Base-by-base conservation (phyloP, 92 coral and sea anemone species). In the Umimayanthus chanpuru region DNA sequence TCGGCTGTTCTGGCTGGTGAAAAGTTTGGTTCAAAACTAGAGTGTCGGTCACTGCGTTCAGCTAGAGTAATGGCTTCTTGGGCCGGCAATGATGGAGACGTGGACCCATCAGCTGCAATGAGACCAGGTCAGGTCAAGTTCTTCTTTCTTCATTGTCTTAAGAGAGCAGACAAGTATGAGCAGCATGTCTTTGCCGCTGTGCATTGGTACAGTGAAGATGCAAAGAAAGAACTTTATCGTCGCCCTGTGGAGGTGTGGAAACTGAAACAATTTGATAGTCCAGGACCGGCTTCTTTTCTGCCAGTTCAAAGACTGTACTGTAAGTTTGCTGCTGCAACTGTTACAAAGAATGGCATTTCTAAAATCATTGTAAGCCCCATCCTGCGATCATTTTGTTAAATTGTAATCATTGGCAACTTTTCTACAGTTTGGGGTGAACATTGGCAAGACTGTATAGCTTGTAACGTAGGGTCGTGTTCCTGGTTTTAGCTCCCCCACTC, bases 31-130 rank as follows among this genome's bases (percentile, higher is more conserved):
- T 88, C 93, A 9, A 77, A 76, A 72, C 40, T 82, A 72, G 94
- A 92, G 20, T 81, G 76, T 47, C 78, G 92, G 36, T 83, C 91
- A 53, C 38, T 79, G 79, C 75, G 87, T 53, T 92, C 92, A 25
- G 94, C 90, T 44, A 89, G 88, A 83, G 78, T 92, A 11, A 89
- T 92, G 94, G 94, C 92, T 85, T 85, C 90, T 26, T 92, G 90
- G 92, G 77, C 86, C 30, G 88, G 87, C 58, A 28, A 78, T 7
- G 85, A 92, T 85, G 92, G 92, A 30, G 85, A 84, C 11, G 72
- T 92, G 43, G 49, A 88, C 76, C 8, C 86, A 6, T 20, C 83
- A 61, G 88, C 88, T 23, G 50, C 92, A 56, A 39, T 86, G 28
- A 79, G 90, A 75, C 92, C 90, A 68, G 88, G 90, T 67, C 76